Conservation (phyloP, 2,797 vertebrate genomes). For the Podargus strigoides region DNA sequence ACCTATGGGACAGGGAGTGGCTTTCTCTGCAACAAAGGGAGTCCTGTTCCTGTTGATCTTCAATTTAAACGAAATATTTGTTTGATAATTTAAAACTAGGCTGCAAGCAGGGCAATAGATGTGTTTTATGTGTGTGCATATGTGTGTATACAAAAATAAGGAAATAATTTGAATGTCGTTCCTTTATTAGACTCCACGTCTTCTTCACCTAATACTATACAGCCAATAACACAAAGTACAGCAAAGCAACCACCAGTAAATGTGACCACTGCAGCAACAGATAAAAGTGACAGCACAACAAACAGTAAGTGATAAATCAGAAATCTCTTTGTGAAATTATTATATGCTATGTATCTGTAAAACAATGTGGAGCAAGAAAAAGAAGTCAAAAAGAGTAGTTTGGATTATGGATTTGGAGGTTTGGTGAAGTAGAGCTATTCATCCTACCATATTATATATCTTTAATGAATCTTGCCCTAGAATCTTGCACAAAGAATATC, state of each 20-base stretch:
- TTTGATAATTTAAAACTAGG: not conserved
- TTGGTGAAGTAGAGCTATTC: not conserved
- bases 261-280: not conserved
- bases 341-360: not conserved
- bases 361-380: not conserved
- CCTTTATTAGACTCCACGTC: not conserved
- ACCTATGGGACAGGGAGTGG: not conserved
- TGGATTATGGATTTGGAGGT: not conserved
- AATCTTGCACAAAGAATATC: not conserved
- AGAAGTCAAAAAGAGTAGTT: not conserved
- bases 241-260: not conserved
- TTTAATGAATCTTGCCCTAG: not conserved
- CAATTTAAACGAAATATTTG: not conserved
- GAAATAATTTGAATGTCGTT: not conserved
- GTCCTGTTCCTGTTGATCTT: not conserved
- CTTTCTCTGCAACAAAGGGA: not conserved
- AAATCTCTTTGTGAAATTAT: not conserved
- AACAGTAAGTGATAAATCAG: conserved; percentile 17
- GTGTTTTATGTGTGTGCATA: too few species aligned
- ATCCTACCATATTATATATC: not conserved
- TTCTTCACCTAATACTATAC: not conserved
- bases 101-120: not conserved
- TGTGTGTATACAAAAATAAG: not conserved
- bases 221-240: not conserved
- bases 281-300: not conserved